These are phyloP conservation scores for Ephialtes manifestator DNA, from an alignment of 2,888 invertebrate species.

Conservation along the genomic window DNA sequence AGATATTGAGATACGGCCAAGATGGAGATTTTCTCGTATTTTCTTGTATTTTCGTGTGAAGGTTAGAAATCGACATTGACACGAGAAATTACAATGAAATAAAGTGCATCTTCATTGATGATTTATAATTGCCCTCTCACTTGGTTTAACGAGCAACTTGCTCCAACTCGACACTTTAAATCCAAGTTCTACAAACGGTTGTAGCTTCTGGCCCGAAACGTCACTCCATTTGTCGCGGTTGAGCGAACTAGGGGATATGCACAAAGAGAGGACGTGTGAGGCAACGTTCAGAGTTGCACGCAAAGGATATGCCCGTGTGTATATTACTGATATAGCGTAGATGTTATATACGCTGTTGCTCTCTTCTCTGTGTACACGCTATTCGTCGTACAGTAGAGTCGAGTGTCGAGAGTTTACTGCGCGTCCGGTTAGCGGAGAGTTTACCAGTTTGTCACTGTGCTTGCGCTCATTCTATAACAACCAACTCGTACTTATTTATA, in stretches of 20 bases:
- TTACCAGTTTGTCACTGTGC: conserved; percentile 58
- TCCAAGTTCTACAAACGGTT: conserved; percentile 48
- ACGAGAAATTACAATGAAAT: not conserved
- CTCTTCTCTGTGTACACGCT: not conserved
- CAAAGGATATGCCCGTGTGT: conserved; percentile 48
- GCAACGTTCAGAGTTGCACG: conserved; percentile 36
- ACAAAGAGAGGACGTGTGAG: conserved; percentile 41
- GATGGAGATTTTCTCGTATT: too few species aligned
- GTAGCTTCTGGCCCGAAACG: conserved; percentile 43
- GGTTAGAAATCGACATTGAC: too few species aligned
- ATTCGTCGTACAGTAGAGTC: not conserved
- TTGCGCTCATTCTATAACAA: conserved; percentile 48
- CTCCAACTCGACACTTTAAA: conserved; percentile 40
- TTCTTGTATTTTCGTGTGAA: too few species aligned
- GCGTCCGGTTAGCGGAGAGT: conserved; percentile 20
- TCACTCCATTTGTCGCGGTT: conserved; percentile 63
- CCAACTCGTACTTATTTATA: conserved; percentile 35
- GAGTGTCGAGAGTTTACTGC: conserved; percentile 26
- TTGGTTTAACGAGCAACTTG: not conserved
- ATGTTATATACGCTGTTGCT: not conserved
- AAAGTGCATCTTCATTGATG: conserved; percentile 1
- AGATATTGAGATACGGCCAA: too few species aligned
- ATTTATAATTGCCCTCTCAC: conserved; percentile 6
- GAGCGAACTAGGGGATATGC: conserved; percentile 59
- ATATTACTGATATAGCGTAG: conserved; percentile 6